Evolutionary conservation across 2,888 invertebrate genomes (phyloP), one percentile per base, ranked within the genome.

Genomic region (Digitonthophagus gazella): DNA sequence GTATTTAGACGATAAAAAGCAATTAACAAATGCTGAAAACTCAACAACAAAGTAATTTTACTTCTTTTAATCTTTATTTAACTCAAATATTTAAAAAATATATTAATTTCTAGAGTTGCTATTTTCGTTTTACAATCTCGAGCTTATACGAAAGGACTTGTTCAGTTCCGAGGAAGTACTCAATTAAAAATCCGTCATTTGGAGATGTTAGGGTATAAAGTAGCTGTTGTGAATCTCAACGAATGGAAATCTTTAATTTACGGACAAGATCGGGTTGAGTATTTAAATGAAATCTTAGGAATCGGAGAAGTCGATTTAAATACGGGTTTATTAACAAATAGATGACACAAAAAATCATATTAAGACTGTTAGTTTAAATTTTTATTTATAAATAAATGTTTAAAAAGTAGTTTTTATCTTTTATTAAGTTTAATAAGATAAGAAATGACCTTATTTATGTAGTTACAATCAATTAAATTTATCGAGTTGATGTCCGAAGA

Each of bases 131-230:
- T 85, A 0, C 79, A 78, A 19, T 76, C 83, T 1, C 81, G 83
- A 64, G 83, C 84, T 1, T 86, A 84, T 74, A 86, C 87, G n/a
- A 82, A 82, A 67, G 78, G 84, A 63, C 81, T 80, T 8, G 73
- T 77, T 5, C 82, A 81, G 4, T 74, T 89, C 58, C 84, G 83
- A 73, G 89, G 90, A 0, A 79, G 80, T 2, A 81, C 84, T 56
- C 84, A 85, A 44, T 72, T 88, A 66, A 85, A 85, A 77, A 83
- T 84, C 58, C 80, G 88, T 65, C 89, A 90, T 79, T 81, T 90
- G 66, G 89, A 89, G 80, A 87, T 89, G 74, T 80, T 89, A 75
- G 89, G 89, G 3, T 90, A 89, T 75, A 84, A 84, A 75, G 88
- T 89, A 3, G 78, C 87, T 63, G 79, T 84, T 68, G 80, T 89